A percentile compares a stretch with the other conserved stretches of the same genome.
phyloP scores from a whole-genome alignment of 2,113 vertebrate genomes.

The Rhinichthys klamathensis region DNA sequence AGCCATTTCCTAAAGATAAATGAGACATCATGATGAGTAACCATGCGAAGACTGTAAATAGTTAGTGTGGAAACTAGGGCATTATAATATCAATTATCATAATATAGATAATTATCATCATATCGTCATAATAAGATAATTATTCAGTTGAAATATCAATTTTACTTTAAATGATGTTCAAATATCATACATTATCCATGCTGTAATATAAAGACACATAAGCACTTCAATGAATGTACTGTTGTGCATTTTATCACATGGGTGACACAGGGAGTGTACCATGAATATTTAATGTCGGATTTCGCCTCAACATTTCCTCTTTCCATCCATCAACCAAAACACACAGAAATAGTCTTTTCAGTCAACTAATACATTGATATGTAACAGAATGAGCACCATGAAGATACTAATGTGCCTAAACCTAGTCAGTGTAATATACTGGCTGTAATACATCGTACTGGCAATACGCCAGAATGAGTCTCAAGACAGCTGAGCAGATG shows the following conservation, averaged over 20 bases:
- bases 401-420: not conserved
- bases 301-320: not conserved
- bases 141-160: not conserved
- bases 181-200: not conserved
- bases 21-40: not conserved
- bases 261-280: not conserved
- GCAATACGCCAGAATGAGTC: not conserved
- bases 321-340: not conserved
- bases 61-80: not conserved
- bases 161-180: not conserved
- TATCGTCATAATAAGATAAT: not conserved
- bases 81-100: no score
- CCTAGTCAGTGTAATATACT: not conserved
- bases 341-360: not conserved
- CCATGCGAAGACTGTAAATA: not conserved
- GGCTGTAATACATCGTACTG: not conserved
- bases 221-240: not conserved
- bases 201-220: not conserved
- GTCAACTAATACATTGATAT: not conserved
- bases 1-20: slow-evolving; percentile 84
- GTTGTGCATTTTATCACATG: not conserved
- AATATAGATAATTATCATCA: no score
- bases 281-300: not conserved
- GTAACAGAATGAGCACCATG: not conserved
- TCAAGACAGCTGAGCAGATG: slow-evolving; percentile 17